A percentile compares a stretch with the other conserved stretches of the same genome.
These are phyloP conservation scores for Scaptomyza cyrtandrae DNA, from an alignment of 2,888 invertebrate genomes.

Conservation along the genomic window DNA sequence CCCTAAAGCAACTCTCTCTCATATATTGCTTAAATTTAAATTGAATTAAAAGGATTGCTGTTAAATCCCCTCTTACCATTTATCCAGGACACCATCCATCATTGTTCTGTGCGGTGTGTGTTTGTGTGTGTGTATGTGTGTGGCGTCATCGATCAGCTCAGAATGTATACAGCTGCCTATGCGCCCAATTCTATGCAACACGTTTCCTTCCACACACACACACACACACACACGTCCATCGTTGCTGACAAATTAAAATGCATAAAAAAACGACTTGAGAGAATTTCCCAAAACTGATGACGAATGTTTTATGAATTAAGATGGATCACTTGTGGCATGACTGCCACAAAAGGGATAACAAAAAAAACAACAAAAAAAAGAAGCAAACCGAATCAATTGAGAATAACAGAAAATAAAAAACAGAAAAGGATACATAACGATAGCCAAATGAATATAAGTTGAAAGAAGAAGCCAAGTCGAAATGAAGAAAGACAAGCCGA, in stretches of 20 bases:
- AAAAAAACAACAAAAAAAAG: slow-evolving; percentile 8
- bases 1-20: not conserved
- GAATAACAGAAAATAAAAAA: slow-evolving; percentile 15
- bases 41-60: slow-evolving; percentile 53
- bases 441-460: slow-evolving; percentile 31
- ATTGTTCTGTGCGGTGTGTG: slow-evolving; percentile 13
- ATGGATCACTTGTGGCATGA: slow-evolving; percentile 83
- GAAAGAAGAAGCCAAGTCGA: slow-evolving; percentile 39
- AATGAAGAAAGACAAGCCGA: slow-evolving; percentile 28
- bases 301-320: slow-evolving; percentile 81
- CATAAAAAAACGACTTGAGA: slow-evolving; percentile 57
- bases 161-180: slow-evolving; percentile 36
- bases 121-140: not conserved
- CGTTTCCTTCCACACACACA: slow-evolving; percentile 24
- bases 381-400: slow-evolving; percentile 31
- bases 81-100: slow-evolving; percentile 56
- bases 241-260: slow-evolving; percentile 78
- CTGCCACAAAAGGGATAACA: slow-evolving; percentile 58
- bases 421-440: slow-evolving; percentile 45
- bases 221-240: slow-evolving; percentile 4
- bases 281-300: slow-evolving; percentile 70
- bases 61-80: slow-evolving; percentile 14
- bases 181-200: slow-evolving; percentile 70
- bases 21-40: slow-evolving; percentile 42
- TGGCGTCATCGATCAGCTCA: slow-evolving; percentile 81